These are phyloP conservation scores for Alectura lathami DNA, from an alignment of 2,113 vertebrate species.

Conservation along the genomic window DNA sequence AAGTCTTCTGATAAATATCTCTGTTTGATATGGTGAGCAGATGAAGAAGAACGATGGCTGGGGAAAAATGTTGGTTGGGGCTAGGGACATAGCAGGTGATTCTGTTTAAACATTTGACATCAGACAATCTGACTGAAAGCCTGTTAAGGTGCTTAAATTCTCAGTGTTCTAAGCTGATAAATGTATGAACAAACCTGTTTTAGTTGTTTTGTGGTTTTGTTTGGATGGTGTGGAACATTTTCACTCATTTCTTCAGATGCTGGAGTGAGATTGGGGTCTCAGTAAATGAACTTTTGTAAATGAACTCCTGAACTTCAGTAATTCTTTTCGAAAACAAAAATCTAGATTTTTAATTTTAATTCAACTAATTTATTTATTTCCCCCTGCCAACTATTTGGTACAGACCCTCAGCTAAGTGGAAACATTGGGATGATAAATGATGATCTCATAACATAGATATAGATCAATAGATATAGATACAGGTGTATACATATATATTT, in stretches of 20 bases:
- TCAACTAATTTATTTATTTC: not conserved
- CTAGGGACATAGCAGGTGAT: not conserved
- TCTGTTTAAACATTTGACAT: conserved; percentile 14
- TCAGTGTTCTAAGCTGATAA: not conserved
- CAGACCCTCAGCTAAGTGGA: not conserved
- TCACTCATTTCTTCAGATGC: not conserved
- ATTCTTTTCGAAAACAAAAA: not conserved
- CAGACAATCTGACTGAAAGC: conserved; percentile 3
- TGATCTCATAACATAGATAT: not conserved
- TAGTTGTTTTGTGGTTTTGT: not conserved
- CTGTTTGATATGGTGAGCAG: not conserved
- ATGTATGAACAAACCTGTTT: not conserved
- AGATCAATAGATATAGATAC: no score
- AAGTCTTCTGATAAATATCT: not conserved
- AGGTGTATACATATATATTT: not conserved
- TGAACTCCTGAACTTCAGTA: not conserved
- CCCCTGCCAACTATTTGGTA: not conserved
- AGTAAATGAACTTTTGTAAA: no score
- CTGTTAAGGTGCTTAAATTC: not conserved
- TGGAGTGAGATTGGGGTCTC: not conserved
- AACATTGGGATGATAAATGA: not conserved
- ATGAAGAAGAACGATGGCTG: not conserved
- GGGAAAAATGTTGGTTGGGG: not conserved
- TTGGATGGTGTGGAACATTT: not conserved
- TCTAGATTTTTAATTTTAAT: not conserved